phyloP scores from a whole-genome alignment of 2,113 vertebrate species.

The Ciconia maguari region DNA sequence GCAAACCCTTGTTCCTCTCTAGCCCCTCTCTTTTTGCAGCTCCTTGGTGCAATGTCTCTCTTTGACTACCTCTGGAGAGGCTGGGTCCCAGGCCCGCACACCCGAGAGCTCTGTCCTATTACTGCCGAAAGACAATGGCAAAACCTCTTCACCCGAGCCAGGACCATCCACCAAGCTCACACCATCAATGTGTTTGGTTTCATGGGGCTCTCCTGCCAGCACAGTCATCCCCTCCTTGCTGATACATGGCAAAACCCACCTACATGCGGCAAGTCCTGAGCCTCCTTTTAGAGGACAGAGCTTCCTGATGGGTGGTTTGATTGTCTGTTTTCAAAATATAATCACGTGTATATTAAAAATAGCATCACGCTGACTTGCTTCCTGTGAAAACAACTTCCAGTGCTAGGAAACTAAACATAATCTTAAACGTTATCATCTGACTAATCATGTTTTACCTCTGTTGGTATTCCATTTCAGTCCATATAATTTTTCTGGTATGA shows the following conservation, averaged over 20 bases:
- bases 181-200: not conserved
- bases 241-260: not conserved
- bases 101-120: accelerated
- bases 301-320: not conserved
- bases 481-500: conserved; percentile 45
- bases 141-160: not conserved
- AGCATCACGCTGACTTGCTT: not conserved
- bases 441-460: conserved; percentile 48
- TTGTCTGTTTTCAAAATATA: conserved; percentile 9
- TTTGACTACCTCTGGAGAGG: not conserved
- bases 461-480: conserved; percentile 22
- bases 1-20: not conserved
- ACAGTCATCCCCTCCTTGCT: not conserved
- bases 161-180: too few relatives aligned
- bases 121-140: not conserved
- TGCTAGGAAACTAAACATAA: conserved; percentile 16
- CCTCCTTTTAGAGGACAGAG: not conserved
- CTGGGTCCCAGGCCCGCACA: not conserved
- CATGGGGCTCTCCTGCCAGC: not conserved
- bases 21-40: not conserved
- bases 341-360: not conserved
- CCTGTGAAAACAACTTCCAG: conserved; percentile 14
- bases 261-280: not conserved
- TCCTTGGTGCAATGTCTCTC: not conserved
- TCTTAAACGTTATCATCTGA: conserved; percentile 16